phyloP scores from a whole-genome alignment of 2,113 vertebrate genomes.

The Morone saxatilis region DNA sequence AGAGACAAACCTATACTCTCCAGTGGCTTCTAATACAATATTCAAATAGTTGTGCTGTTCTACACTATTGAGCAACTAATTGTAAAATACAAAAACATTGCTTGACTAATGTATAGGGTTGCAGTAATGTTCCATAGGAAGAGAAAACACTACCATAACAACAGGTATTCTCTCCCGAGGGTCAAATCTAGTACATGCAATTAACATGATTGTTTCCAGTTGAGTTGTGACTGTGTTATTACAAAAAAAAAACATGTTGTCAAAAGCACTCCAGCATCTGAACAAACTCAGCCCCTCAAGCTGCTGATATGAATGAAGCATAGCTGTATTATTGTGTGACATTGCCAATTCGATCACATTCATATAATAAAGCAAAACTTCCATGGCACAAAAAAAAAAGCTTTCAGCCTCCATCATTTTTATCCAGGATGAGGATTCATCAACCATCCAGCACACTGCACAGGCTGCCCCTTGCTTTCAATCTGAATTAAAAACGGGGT shows the following conservation, averaged over 20 bases:
- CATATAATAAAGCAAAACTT: not conserved
- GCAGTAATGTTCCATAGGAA: not conserved
- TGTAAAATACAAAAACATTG: not conserved
- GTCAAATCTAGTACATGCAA: not conserved
- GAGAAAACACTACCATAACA: not conserved
- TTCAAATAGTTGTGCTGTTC: not conserved
- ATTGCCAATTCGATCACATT: not conserved
- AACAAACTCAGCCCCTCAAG: not conserved
- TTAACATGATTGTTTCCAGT: not conserved
- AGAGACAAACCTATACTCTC: not conserved
- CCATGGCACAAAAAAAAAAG: too few relatives aligned
- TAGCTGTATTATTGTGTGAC: not conserved
- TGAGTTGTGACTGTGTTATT: not conserved
- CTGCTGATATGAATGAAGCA: not conserved
- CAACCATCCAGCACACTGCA: conserved; percentile 48
- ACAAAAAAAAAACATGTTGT: not conserved
- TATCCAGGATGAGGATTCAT: not conserved
- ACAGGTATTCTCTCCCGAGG: not conserved
- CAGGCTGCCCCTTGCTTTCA: conserved; percentile 26
- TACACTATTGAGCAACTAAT: too few relatives aligned
- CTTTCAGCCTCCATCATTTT: too few relatives aligned
- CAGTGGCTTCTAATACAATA: not conserved
- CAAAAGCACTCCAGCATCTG: not conserved
- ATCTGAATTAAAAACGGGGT: not conserved
- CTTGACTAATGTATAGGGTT: not conserved